Conservation (phyloP, 2,888 invertebrate genomes). For the Aethes cnicana region DNA sequence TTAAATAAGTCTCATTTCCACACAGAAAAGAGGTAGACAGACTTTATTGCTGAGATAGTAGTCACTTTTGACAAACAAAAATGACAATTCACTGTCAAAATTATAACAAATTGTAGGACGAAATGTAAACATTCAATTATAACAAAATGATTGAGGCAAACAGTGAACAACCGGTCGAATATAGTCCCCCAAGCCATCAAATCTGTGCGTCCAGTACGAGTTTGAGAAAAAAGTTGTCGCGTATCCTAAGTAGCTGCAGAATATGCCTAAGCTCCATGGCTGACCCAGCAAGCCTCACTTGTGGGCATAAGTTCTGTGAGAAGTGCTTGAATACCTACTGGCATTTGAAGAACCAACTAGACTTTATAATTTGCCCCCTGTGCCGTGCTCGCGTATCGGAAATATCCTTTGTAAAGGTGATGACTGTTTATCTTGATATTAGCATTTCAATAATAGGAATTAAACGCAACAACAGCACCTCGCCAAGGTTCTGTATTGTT, state of each 20-base stretch:
- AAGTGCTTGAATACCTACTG: constrained; percentile 55
- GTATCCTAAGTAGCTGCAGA: constrained; percentile 49
- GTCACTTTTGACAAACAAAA: too few species aligned
- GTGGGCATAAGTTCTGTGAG: constrained; percentile 65
- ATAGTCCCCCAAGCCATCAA: background rate
- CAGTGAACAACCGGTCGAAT: background rate
- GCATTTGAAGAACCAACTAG: constrained; percentile 49
- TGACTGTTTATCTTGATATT: too few species aligned
- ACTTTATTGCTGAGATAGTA: too few species aligned
- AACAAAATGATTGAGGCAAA: constrained; percentile 11
- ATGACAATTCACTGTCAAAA: background rate
- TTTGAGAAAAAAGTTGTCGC: constrained; percentile 38
- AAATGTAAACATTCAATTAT: background rate
- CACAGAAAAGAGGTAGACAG: too few species aligned
- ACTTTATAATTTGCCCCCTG: constrained; percentile 58
- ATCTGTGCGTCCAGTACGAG: constrained; percentile 33
- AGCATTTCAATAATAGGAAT: too few species aligned
- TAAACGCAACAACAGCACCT: too few species aligned
- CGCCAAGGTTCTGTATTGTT: too few species aligned
- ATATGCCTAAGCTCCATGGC: constrained; percentile 59
- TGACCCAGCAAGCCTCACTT: constrained; percentile 52
- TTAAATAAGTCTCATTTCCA: too few species aligned
- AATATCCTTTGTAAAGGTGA: constrained; percentile 57
- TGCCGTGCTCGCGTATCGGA: constrained; percentile 52
- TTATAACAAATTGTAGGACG: background rate